Evolutionary conservation across 2,888 invertebrate genomes (phyloP), one percentile per base, ranked within the genome.

Genomic region (Muschampia plurimacula): DNA sequence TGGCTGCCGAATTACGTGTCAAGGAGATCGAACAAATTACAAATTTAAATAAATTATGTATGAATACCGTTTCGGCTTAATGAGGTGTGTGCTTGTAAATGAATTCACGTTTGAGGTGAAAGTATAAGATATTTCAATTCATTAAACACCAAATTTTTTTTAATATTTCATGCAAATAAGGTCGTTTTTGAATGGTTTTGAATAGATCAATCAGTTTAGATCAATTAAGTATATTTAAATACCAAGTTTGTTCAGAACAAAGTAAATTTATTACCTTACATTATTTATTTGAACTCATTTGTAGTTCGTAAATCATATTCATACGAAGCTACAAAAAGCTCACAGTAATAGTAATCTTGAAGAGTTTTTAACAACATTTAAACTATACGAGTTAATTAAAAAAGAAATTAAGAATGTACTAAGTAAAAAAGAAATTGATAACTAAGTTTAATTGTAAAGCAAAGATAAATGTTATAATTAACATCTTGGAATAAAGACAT

Each of bases 1-100:
- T 39, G 28, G 55, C 44, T 28, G 63, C 63, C 55, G 63, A 64
- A 57, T 70, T 44, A 66, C 71, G 71, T 66, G 71, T 66, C 71
- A 71, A 71, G 71, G 71, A 60, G 66, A 71, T 39, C 52, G 41
- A 28, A 66, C 59, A 71, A 71, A 66, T 71, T 71, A 71, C 28
- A 66, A 71, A 60, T 71, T 71, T 71, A 71, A 66, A 66, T 71
- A 72, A 67, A 72, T 72, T 36, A 67, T 63, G 63, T 72, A 67
- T 57, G 62, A 63, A 67, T 67, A 72, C 72, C 67, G 67, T 67
- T 67, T 71, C 63, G 22, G 55, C 32, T 63, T 72, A 67, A 67
- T 72, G 72, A 72, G 63, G 32, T 55, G 55, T 41, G 36, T 65
- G 65, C 59, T 60, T 66, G 46, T 66, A 66, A 70, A 60, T 59